phyloP scores from a whole-genome alignment of 2,113 vertebrate genomes.

The Podilymbus podiceps region DNA sequence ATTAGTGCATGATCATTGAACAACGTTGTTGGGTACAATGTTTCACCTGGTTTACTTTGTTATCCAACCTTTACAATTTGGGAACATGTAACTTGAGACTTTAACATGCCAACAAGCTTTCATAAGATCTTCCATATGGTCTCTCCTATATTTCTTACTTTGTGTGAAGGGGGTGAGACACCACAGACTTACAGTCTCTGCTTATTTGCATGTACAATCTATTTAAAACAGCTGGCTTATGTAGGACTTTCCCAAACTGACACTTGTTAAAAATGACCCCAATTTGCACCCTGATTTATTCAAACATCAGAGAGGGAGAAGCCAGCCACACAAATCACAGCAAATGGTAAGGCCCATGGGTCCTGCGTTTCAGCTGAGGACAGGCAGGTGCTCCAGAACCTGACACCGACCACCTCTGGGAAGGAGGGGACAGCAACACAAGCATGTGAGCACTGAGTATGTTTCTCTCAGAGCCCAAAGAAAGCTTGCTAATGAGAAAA shows the following conservation, averaged over 20 bases:
- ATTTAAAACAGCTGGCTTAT: neutral
- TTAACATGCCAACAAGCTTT: neutral
- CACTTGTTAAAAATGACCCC: neutral
- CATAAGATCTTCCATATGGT: neutral
- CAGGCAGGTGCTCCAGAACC: neutral
- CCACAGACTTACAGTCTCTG: neutral
- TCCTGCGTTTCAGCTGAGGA: neutral
- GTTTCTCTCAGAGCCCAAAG: neutral
- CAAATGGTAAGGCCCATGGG: neutral
- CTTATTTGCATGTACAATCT: neutral
- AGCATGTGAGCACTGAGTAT: rapidly evolving
- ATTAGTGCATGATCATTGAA: neutral
- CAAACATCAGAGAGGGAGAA: neutral
- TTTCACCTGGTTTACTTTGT: neutral
- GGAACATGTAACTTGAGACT: neutral
- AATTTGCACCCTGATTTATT: neutral
- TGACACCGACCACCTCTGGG: neutral
- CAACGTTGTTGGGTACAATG: neutral
- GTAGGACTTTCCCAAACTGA: neutral
- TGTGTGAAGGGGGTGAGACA: neutral
- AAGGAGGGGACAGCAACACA: neutral
- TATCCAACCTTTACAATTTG: neutral
- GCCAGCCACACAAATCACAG: neutral
- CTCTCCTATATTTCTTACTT: neutral
- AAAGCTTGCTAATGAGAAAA: neutral